Evolutionary conservation across 2,113 vertebrate species (phyloP).

Genomic region (Pyxicephalus adspersus): DNA sequence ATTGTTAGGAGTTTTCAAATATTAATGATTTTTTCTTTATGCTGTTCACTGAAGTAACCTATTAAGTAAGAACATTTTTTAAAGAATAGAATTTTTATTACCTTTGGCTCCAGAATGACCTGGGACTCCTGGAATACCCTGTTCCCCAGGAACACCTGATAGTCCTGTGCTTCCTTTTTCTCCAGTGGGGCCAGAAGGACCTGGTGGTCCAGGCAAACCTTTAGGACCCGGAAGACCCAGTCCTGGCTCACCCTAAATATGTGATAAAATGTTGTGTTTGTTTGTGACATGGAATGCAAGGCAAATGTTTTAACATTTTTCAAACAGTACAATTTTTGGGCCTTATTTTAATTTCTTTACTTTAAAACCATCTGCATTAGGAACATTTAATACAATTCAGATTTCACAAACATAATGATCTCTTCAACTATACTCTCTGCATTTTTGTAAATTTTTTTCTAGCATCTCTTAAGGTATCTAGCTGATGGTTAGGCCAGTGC

Average conservation of each 20-base stretch:
- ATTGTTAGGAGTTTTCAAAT: no score
- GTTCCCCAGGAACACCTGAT: slow-evolving; percentile 84
- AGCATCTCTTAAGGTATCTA: no score
- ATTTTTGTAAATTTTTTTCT: no score
- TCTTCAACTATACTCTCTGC: no score
- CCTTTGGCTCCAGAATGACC: slow-evolving; percentile 87
- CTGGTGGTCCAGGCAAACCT: slow-evolving; percentile 78
- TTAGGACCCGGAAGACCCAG: slow-evolving; percentile 88
- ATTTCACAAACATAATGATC: no score
- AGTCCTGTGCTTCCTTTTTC: slow-evolving; percentile 79
- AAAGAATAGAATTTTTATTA: slow-evolving; percentile 75
- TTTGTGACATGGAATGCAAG: background rate
- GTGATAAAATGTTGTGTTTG: background rate
- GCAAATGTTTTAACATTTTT: no score
- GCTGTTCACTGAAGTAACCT: background rate
- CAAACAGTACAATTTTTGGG: no score
- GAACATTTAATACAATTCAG: no score
- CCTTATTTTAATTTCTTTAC: no score
- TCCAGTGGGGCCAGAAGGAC: slow-evolving; percentile 80
- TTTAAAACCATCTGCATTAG: no score
- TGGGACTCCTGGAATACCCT: slow-evolving; percentile 80
- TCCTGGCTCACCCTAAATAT: slow-evolving; percentile 88
- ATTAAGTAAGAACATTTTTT: background rate
- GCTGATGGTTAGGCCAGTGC: no score
- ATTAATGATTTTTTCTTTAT: no score